Conservation (phyloP, 2,888 invertebrate species). For the Pycnomerus fuliginosus region DNA sequence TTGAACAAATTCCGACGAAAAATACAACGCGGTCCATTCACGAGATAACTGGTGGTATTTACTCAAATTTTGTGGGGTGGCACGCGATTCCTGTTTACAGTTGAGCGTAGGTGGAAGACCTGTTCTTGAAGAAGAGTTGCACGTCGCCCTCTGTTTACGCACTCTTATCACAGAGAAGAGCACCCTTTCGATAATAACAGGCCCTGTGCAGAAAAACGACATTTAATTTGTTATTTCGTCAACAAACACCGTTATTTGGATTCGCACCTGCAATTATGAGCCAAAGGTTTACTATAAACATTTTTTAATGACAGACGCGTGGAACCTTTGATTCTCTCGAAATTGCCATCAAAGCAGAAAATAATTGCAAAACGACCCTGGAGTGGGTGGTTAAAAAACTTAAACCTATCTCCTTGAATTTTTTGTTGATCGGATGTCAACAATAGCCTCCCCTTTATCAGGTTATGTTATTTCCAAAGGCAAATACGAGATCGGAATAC, state of each 20-base stretch:
- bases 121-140: conserved; percentile 29
- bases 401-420: no score
- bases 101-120: conserved; percentile 41
- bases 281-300: conserved; percentile 19
- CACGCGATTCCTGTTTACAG: conserved; percentile 36
- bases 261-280: conserved; percentile 28
- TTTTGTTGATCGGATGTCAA: no score
- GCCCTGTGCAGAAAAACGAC: conserved; percentile 23
- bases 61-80: conserved; percentile 27
- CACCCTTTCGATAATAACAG: background rate
- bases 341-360: no score
- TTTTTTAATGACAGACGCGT: conserved; percentile 23
- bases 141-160: conserved; percentile 12
- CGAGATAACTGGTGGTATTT: conserved; percentile 26
- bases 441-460: conserved; percentile 12
- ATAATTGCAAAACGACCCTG: no score
- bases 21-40: conserved; percentile 16
- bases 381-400: no score
- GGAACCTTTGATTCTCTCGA: no score
- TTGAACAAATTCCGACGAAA: conserved; percentile 25
- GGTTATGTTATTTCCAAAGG: conserved; percentile 9
- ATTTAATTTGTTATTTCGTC: conserved; percentile 27
- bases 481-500: conserved; percentile 8
- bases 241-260: conserved; percentile 24
- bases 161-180: background rate